Percentiles rank a stretch among this genome's conserved stretches.
These are phyloP conservation scores for Epirrita christyi DNA, from an alignment of 2,888 invertebrate species.

Conservation along the genomic window DNA sequence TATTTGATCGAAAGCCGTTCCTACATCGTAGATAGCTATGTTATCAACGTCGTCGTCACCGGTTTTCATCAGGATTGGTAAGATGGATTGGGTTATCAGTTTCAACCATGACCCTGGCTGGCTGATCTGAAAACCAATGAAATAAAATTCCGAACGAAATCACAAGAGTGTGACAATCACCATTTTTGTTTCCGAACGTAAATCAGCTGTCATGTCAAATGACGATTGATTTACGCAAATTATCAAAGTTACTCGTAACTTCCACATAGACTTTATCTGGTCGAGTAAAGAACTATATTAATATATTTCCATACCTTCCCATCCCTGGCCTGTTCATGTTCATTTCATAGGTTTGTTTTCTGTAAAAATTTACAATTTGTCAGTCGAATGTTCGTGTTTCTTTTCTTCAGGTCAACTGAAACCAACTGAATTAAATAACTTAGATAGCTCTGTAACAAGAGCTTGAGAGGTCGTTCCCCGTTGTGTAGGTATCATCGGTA, in stretches of 20 bases:
- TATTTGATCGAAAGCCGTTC: too few species aligned
- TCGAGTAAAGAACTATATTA: not conserved
- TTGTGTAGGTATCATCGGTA: too few species aligned
- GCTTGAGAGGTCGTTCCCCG: too few species aligned
- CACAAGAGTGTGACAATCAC: not conserved
- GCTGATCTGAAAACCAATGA: not conserved
- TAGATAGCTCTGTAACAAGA: too few species aligned
- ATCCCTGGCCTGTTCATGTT: too few species aligned
- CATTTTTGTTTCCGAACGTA: constrained; percentile 20
- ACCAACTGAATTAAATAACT: too few species aligned
- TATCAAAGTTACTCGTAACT: not conserved
- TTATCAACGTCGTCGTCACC: not conserved
- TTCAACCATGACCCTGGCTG: not conserved
- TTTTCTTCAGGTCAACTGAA: too few species aligned
- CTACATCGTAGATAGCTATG: too few species aligned
- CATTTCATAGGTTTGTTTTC: too few species aligned
- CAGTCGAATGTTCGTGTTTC: not conserved
- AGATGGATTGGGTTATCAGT: not conserved
- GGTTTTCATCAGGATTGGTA: not conserved
- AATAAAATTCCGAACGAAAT: not conserved
- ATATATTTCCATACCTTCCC: not conserved
- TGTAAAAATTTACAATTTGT: not conserved
- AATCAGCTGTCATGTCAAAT: constrained; percentile 16
- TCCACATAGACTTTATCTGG: not conserved
- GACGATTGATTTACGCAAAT: not conserved